Evolutionary conservation across 1,140 invertebrate genomes (phyloP), one percentile per base, ranked within the genome.

Genomic region (Laupala kohalensis): DNA sequence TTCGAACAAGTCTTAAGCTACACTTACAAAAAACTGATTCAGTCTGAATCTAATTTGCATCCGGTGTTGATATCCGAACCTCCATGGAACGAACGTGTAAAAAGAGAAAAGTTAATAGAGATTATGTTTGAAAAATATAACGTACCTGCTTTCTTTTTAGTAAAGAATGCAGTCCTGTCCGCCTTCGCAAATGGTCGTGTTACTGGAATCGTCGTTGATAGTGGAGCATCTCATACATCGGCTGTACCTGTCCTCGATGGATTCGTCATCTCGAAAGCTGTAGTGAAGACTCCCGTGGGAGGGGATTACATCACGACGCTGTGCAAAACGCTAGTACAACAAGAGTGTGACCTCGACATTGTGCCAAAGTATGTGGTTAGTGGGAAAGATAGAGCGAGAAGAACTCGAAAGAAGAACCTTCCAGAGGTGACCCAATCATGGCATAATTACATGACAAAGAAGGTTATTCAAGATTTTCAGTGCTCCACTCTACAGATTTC

Each of bases 91-190:
- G 82, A 86, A 12, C 84, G 90, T 75, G 85, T 84, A 26, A 94
- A 94, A 81, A 80, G 93, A 76, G 93, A 96, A 82, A 91, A 91
- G 79, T 78, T 96, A 24, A 91, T 90, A 29, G 94, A 96, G 82
- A 75, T 96, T 6, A 92, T 95, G 88, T 96, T 96, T 84, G 94
- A 96, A 79, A 95, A 94, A 78, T 96, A 93, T 78, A 89, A 92
- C 78, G 89, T 95, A 24, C 93, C 94, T 62, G 93, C 94, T 26
- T 94, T 94, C 77, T 95, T 93, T 79, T 79, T 95, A 24, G 90
- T 90, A 4, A 96, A 96, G 82, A 95, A 93, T 84, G 92, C 93
- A 69, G 92, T 94, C 19, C 81, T 96, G 12, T 90, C 93, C 73
- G 92, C 92, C 76, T 94, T 95, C 85, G 91, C 93, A 1, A 94